A percentile compares a stretch with the other conserved stretches of the same genome.
phyloP scores from a whole-genome alignment of 2,888 invertebrate species.

The Xylota segnis region DNA sequence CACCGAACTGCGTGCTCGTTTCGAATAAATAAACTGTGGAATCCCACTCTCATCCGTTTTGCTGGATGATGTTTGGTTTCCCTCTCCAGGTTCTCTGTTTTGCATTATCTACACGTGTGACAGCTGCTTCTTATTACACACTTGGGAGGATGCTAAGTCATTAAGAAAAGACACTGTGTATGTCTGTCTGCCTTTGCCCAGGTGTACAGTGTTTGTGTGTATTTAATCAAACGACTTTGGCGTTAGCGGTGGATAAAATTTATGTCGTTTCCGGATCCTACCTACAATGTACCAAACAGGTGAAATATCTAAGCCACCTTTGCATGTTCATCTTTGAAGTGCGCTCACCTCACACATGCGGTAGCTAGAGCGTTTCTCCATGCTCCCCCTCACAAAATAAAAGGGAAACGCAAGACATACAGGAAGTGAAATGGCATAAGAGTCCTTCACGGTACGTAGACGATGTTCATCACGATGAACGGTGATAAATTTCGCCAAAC shows the following conservation, averaged over 20 bases:
- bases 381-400: background rate
- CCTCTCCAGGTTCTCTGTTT: background rate
- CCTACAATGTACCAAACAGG: constrained; percentile 14
- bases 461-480: constrained; percentile 41
- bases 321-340: constrained; percentile 1
- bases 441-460: background rate
- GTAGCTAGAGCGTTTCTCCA: background rate
- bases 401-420: background rate
- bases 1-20: constrained; percentile 36
- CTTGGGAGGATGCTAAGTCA: constrained; percentile 45
- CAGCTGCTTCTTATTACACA: constrained; percentile 50
- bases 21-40: constrained; percentile 45
- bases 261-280: constrained; percentile 23
- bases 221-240: constrained; percentile 47
- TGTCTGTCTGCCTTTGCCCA: background rate
- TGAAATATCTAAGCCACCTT: constrained; percentile 27
- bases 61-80: constrained; percentile 21
- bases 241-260: constrained; percentile 33
- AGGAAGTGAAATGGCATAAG: constrained; percentile 14
- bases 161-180: constrained; percentile 28
- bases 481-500: constrained; percentile 50
- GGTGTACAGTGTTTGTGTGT: constrained; percentile 21
- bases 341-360: background rate
- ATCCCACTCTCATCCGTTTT: background rate
- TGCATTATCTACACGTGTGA: constrained; percentile 39